These are phyloP conservation scores for Phlogophora meticulosa DNA, from an alignment of 2,888 invertebrate species.

Conservation along the genomic window DNA sequence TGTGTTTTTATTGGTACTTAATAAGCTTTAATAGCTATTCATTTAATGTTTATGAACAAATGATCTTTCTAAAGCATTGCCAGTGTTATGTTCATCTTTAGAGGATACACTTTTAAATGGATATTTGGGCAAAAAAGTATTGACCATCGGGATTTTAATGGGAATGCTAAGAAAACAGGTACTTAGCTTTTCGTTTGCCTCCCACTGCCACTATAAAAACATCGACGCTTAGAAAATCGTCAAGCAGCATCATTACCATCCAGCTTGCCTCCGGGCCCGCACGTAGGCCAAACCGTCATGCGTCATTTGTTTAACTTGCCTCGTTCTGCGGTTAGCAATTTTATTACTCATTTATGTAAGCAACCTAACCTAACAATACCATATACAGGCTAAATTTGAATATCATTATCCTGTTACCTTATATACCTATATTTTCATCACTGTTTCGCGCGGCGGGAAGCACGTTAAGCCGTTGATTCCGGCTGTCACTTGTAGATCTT, in stretches of 20 bases:
- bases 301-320: slow-evolving; percentile 17
- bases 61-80: background rate
- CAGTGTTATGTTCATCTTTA: slow-evolving; percentile 4
- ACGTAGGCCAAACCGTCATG: slow-evolving; percentile 18
- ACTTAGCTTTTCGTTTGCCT: background rate
- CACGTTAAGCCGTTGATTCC: too few species aligned
- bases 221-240: background rate
- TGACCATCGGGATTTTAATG: background rate
- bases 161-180: background rate
- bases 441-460: background rate
- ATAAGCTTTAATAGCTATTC: slow-evolving; percentile 5
- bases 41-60: slow-evolving; percentile 1
- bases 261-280: slow-evolving; percentile 7
- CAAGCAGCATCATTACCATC: background rate
- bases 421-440: background rate
- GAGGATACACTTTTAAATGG: background rate
- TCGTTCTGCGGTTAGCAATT: background rate
- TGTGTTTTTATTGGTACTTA: slow-evolving; percentile 16
- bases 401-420: background rate
- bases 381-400: background rate
- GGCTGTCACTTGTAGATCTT: too few species aligned
- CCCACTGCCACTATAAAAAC: too few species aligned
- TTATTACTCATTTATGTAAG: background rate
- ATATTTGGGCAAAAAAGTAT: background rate
- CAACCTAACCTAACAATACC: too few species aligned